A percentile compares a stretch with the other conserved stretches of the same genome.
Evolutionary conservation across 1,140 invertebrate species (phyloP).

Genomic region (Drosophila ironensis): DNA sequence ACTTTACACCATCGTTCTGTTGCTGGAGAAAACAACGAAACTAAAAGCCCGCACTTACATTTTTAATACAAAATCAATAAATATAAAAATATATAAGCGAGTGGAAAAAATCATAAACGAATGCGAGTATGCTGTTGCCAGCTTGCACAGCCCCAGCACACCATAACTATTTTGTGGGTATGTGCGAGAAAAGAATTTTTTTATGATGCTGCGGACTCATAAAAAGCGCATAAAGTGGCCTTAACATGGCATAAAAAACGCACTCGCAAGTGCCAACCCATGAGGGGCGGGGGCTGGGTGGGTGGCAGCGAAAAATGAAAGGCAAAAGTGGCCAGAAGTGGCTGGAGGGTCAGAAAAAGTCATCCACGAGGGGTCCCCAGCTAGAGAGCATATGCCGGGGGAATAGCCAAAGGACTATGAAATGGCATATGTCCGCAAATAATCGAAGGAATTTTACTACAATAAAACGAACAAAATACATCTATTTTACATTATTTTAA

Average conservation of each 20-base stretch:
- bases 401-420: background rate
- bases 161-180: constrained; percentile 36
- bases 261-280: constrained; percentile 65
- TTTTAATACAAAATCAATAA: constrained; percentile 79
- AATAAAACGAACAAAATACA: too few species aligned
- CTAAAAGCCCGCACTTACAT: constrained; percentile 72
- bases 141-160: background rate
- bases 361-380: background rate
- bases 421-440: constrained; percentile 13
- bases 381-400: constrained; percentile 20
- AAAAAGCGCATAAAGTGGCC: constrained; percentile 78
- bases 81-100: constrained; percentile 56
- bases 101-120: constrained; percentile 24
- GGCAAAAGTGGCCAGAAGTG: background rate
- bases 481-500: too few species aligned
- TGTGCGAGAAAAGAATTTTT: constrained; percentile 55
- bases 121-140: constrained; percentile 5
- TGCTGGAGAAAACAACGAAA: constrained; percentile 38
- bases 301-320: too few species aligned
- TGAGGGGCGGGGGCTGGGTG: background rate
- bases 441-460: constrained; percentile 10
- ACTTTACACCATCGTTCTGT: constrained; percentile 21
- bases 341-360: background rate
- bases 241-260: constrained; percentile 75
- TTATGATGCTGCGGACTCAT: constrained; percentile 70